A percentile compares a stretch with the other conserved stretches of the same genome.
phyloP scores from a whole-genome alignment of 1,140 invertebrate species.

The Polyergus mexicanus region DNA sequence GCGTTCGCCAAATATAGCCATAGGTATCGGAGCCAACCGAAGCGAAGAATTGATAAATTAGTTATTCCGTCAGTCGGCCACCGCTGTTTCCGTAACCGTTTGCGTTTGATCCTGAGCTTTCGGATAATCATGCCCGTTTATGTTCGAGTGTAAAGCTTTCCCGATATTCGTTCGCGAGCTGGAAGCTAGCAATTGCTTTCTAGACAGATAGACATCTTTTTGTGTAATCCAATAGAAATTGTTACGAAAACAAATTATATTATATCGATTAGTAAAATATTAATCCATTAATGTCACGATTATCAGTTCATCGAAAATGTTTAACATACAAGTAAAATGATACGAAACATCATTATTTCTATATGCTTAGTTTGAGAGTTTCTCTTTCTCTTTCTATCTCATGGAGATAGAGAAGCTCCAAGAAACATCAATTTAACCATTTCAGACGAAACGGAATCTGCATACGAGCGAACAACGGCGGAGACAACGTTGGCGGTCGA shows the following conservation, averaged over 20 bases:
- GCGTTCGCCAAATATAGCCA: conserved; percentile 83
- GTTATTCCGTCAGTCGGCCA: conserved; percentile 85
- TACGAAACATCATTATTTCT: background rate
- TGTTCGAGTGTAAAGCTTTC: conserved; percentile 67
- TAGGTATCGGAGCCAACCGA: conserved; percentile 84
- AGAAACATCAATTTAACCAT: background rate
- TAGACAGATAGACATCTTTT: background rate
- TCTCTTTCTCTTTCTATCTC: too few species aligned
- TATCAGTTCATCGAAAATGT: background rate
- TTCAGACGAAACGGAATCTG: conserved; percentile 59
- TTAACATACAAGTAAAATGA: background rate
- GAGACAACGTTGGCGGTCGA: conserved; percentile 74
- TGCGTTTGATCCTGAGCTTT: conserved; percentile 82
- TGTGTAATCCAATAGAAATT: background rate
- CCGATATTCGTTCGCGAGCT: background rate
- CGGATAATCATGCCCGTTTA: conserved; percentile 79
- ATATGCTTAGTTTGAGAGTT: background rate
- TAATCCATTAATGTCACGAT: background rate
- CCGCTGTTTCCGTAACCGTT: conserved; percentile 70
- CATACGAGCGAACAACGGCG: conserved; percentile 62
- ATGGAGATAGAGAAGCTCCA: background rate
- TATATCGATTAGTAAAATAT: background rate
- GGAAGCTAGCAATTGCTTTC: background rate
- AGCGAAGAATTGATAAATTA: conserved; percentile 87
- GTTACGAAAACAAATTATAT: too few species aligned